phyloP scores from a whole-genome alignment of 2,888 invertebrate genomes.

The Melanchra persicariae region DNA sequence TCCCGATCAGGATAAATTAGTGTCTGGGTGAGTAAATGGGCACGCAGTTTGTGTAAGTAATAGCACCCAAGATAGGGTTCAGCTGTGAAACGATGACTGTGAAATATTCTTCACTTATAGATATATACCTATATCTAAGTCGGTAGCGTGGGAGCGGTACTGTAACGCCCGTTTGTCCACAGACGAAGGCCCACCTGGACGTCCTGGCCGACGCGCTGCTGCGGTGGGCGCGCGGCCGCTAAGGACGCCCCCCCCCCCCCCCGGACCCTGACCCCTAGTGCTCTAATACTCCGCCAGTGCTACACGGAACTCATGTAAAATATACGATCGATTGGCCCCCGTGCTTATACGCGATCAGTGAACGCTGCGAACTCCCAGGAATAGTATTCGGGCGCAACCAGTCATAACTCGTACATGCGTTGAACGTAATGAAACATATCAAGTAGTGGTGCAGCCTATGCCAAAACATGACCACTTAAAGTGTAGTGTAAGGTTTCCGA shows the following conservation, averaged over 20 bases:
- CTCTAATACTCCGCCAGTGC: conserved; percentile 80
- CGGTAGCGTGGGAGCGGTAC: background rate
- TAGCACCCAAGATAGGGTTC: conserved; percentile 39
- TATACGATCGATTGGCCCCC: conserved; percentile 76
- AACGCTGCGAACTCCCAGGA: conserved; percentile 83
- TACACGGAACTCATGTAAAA: conserved; percentile 79
- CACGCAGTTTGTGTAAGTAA: conserved; percentile 36
- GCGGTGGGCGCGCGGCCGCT: conserved; percentile 98
- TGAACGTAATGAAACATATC: conserved; percentile 89
- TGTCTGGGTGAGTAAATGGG: conserved; percentile 42
- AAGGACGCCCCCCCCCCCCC: conserved; percentile 85
- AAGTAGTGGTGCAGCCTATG: conserved; percentile 88
- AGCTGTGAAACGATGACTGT: conserved; percentile 19
- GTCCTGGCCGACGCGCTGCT: conserved; percentile 98
- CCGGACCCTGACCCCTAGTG: conserved; percentile 76
- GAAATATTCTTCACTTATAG: conserved; percentile 6
- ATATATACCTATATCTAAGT: background rate
- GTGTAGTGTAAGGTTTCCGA: conserved; percentile 87
- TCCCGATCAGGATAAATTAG: conserved; percentile 37
- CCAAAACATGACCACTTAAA: conserved; percentile 85
- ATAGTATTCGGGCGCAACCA: conserved; percentile 87
- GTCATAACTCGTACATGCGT: conserved; percentile 82
- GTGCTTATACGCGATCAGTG: conserved; percentile 82
- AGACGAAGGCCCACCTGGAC: conserved; percentile 99
- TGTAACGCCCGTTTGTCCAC: conserved; percentile 80